Percentiles rank a stretch among this genome's conserved stretches.
phyloP scores from a whole-genome alignment of 2,113 vertebrate species.

The Argyrosomus japonicus region DNA sequence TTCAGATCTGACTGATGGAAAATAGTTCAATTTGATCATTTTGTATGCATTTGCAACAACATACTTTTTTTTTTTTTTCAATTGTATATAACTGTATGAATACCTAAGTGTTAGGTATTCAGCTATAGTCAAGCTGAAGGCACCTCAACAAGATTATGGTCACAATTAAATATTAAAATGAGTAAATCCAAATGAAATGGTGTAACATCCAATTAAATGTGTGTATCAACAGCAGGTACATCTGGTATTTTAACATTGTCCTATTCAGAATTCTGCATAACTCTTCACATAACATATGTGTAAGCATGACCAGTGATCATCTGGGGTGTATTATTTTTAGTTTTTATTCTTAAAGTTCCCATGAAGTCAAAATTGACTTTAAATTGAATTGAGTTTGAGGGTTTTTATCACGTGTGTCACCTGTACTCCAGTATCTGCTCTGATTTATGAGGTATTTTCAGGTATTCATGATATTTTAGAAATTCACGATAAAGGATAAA shows the following conservation, averaged over 20 bases:
- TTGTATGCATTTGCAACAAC: not conserved
- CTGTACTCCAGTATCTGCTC: too few relatives aligned
- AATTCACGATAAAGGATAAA: too few relatives aligned
- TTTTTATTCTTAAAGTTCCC: too few relatives aligned
- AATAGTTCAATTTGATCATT: not conserved
- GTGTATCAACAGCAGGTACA: not conserved
- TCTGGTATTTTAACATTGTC: not conserved
- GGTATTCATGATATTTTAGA: too few relatives aligned
- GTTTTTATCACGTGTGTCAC: too few relatives aligned
- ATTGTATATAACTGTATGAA: not conserved
- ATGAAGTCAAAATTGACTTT: too few relatives aligned
- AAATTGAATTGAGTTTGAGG: too few relatives aligned
- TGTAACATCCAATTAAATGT: not conserved
- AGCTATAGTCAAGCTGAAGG: not conserved
- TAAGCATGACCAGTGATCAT: not conserved
- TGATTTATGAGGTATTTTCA: too few relatives aligned
- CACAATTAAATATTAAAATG: not conserved
- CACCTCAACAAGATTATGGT: not conserved
- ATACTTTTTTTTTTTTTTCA: not conserved
- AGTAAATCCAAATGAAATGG: not conserved
- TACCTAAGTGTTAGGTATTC: not conserved
- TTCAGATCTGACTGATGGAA: constrained; percentile 1
- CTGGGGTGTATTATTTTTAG: too few relatives aligned
- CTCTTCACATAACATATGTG: not conserved
- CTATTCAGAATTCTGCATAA: not conserved